phyloP scores from a whole-genome alignment of 1,140 invertebrate genomes.

The Neodiprion pinetum region DNA sequence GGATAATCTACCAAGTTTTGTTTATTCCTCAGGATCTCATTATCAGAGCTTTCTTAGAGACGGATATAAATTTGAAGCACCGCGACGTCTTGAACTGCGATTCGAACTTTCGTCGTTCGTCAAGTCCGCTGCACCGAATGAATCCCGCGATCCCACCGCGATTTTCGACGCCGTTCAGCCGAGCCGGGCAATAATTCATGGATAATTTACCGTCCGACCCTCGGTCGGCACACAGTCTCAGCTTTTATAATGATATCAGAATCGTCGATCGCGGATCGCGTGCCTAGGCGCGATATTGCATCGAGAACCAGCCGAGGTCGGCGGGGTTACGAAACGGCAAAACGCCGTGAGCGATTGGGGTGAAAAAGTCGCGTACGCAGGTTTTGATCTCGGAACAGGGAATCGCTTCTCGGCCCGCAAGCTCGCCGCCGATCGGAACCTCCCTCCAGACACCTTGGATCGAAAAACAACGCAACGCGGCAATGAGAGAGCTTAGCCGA shows the following conservation, averaged over 20 bases:
- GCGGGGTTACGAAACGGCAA: too few relatives aligned
- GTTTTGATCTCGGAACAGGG: neutral
- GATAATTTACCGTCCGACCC: neutral
- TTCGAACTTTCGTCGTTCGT: too few relatives aligned
- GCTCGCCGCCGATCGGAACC: neutral
- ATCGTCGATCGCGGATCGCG: constrained; percentile 6
- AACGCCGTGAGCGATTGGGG: too few relatives aligned
- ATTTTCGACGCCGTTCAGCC: neutral
- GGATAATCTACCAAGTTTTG: too few relatives aligned
- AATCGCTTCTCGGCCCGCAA: neutral
- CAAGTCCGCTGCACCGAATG: too few relatives aligned
- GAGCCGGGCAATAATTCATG: neutral
- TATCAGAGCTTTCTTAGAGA: too few relatives aligned
- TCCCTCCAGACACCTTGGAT: neutral
- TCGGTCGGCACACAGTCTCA: neutral
- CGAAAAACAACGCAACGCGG: too few relatives aligned
- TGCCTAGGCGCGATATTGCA: neutral
- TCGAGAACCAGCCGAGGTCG: neutral
- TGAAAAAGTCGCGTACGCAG: neutral
- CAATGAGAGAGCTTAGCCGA: too few relatives aligned
- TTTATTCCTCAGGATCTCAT: too few relatives aligned
- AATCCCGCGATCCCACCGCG: too few relatives aligned
- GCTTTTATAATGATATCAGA: constrained; percentile 1
- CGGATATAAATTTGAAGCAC: too few relatives aligned
- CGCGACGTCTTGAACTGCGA: too few relatives aligned